Evolutionary conservation across 2,797 vertebrate species (phyloP), one percentile per base, ranked within the genome.

Genomic region (Triplophysa bombifrons): DNA sequence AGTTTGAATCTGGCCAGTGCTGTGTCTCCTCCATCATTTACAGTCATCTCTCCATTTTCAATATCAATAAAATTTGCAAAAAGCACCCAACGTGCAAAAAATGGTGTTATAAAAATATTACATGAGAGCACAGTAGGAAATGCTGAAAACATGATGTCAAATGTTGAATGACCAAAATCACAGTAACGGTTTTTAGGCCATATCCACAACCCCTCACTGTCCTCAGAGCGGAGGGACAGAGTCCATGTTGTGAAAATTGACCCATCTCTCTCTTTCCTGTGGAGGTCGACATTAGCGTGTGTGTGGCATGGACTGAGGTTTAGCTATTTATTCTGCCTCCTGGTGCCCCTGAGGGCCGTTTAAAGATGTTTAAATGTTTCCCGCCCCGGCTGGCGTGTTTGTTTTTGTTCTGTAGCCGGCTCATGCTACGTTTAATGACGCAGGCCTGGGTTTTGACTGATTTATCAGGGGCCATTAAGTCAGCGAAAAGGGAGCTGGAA

Each of bases 391-490:
- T 73, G 56, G 63, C 61, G 25, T 84, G 85, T 85, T 87, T 88
- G 84, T 87, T 88, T 87, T 88, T 82, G 66, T 84, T 83, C 80
- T 66, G 68, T 81, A 78, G 76, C 25, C 65, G 70, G 75, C 73
- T 84, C 86, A 84, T 67, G 84, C 81, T 82, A 81, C 77, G 76
- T 87, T 89, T 87, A 87, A 85, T 87, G 86, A 85, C 80, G 83
- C 86, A 86, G 85, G 72, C 81, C 74, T 64, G 25, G 75, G 80
- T 83, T 86, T 80, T 85, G 83, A 88, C 76, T 86, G 86, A 88
- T 89, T 88, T 87, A 84, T 88, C 83, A 85, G 82, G 85, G 85
- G 74, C 84, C 82, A 85, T 88, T 88, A 87, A 84, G 82, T 86
- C 87, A 74, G 78, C 3, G 78, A 84, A 84, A 84, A 85, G 75